phyloP scores from a whole-genome alignment of 1,140 invertebrate genomes.

The Drosophila suzukii region DNA sequence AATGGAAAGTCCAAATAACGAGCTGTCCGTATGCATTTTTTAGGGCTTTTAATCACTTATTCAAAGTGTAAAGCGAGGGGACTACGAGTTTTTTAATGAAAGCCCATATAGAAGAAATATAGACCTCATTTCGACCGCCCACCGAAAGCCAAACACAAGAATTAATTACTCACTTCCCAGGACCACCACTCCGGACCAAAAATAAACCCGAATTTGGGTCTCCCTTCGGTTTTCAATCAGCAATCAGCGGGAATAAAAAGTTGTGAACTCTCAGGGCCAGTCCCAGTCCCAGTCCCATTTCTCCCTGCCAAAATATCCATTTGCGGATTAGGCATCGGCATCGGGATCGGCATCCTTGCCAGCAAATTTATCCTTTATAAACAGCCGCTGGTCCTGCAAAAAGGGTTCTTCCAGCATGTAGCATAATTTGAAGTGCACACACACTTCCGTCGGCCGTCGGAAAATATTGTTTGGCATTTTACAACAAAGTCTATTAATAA shows the following conservation, averaged over 20 bases:
- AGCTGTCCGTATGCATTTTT: background rate
- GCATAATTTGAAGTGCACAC: slow-evolving; percentile 71
- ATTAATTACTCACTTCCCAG: slow-evolving; percentile 46
- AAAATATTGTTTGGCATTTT: slow-evolving; percentile 74
- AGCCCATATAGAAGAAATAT: slow-evolving; percentile 33
- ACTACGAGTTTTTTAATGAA: slow-evolving; percentile 19
- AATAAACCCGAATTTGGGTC: slow-evolving; percentile 28
- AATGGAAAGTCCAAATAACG: background rate
- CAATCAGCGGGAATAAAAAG: slow-evolving; percentile 47
- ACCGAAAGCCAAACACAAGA: slow-evolving; percentile 40
- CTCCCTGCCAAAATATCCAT: slow-evolving; percentile 71
- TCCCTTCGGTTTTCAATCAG: slow-evolving; percentile 37
- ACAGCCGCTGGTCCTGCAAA: slow-evolving; percentile 63
- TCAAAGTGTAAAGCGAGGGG: slow-evolving; percentile 3
- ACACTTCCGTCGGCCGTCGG: slow-evolving; percentile 48
- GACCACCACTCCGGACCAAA: slow-evolving; percentile 15
- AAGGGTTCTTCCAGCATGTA: slow-evolving; percentile 44
- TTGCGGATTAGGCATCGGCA: slow-evolving; percentile 77
- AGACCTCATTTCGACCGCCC: slow-evolving; percentile 9
- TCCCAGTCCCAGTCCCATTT: background rate
- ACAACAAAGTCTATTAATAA: slow-evolving; percentile 78
- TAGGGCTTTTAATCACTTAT: slow-evolving; percentile 6
- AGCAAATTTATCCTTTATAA: slow-evolving; percentile 78
- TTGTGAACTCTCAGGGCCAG: slow-evolving; percentile 17
- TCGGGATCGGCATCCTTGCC: slow-evolving; percentile 45